These are phyloP conservation scores for Epsilonema sp. DNA, from an alignment of 2,888 invertebrate genomes.

Conservation along the genomic window DNA sequence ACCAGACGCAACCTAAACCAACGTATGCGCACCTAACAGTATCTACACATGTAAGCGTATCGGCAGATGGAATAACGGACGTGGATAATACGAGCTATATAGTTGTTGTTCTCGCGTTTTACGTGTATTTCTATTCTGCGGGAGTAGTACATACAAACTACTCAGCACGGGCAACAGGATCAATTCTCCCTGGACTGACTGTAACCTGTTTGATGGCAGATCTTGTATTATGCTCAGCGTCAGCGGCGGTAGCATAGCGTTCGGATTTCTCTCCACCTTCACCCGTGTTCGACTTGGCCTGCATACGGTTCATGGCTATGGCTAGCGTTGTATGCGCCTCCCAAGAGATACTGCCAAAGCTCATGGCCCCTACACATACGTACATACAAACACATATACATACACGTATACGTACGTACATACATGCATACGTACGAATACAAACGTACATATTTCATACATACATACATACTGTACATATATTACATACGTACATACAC, in stretches of 20 bases:
- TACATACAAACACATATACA: no score
- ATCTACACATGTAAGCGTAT: background rate
- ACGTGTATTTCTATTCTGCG: no score
- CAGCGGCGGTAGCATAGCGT: slow-evolving; percentile 49
- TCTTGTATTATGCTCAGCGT: slow-evolving; percentile 56
- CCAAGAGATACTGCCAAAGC: slow-evolving; percentile 82
- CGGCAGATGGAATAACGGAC: no score
- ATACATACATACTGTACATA: no score
- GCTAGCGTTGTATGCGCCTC: slow-evolving; percentile 89
- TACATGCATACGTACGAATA: no score
- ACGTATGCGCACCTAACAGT: background rate
- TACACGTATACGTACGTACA: background rate
- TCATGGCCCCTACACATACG: slow-evolving; percentile 69
- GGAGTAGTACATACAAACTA: no score
- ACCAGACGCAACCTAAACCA: slow-evolving; percentile 62
- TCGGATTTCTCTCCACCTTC: slow-evolving; percentile 62
- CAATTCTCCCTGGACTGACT: no score
- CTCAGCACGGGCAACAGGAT: no score
- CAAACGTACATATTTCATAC: no score
- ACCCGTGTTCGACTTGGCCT: slow-evolving; percentile 95
- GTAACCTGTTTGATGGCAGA: slow-evolving; percentile 82
- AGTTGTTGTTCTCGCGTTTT: background rate
- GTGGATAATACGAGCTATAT: background rate
- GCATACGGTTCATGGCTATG: slow-evolving; percentile 86
- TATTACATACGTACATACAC: no score